Conservation (phyloP, 2,888 invertebrate species). For the Aelia acuminata region DNA sequence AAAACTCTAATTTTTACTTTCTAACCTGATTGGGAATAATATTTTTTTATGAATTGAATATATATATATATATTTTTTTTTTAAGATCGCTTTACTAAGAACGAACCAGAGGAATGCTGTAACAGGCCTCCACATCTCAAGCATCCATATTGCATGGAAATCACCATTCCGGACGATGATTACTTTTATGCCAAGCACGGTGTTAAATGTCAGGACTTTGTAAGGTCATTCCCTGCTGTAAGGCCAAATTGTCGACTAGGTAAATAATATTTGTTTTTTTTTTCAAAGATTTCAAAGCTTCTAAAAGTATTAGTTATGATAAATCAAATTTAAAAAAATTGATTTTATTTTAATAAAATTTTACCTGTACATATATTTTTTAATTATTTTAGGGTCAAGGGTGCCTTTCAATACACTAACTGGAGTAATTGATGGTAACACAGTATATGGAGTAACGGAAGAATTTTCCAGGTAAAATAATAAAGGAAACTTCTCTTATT, state of each 20-base stretch:
- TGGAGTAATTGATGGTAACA: constrained; percentile 89
- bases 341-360: too few species aligned
- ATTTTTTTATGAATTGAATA: too few species aligned
- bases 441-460: constrained; percentile 90
- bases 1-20: too few species aligned
- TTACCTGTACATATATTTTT: too few species aligned
- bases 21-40: too few species aligned
- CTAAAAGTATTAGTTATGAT: too few species aligned
- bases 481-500: background rate
- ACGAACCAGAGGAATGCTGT: constrained; percentile 94
- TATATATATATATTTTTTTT: constrained; percentile 37
- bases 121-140: constrained; percentile 84
- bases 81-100: constrained; percentile 87
- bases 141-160: constrained; percentile 93
- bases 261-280: constrained; percentile 69
- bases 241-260: constrained; percentile 90
- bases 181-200: constrained; percentile 90
- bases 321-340: too few species aligned
- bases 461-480: constrained; percentile 75
- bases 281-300: too few species aligned
- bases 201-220: constrained; percentile 90
- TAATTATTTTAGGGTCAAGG: constrained; percentile 77
- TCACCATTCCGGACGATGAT: constrained; percentile 89
- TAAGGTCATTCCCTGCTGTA: constrained; percentile 88
- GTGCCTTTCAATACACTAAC: constrained; percentile 89